Percentiles rank a stretch among this genome's conserved stretches.
phyloP scores from a whole-genome alignment of 2,797 vertebrate species.

The Coracias cyanogaster region DNA sequence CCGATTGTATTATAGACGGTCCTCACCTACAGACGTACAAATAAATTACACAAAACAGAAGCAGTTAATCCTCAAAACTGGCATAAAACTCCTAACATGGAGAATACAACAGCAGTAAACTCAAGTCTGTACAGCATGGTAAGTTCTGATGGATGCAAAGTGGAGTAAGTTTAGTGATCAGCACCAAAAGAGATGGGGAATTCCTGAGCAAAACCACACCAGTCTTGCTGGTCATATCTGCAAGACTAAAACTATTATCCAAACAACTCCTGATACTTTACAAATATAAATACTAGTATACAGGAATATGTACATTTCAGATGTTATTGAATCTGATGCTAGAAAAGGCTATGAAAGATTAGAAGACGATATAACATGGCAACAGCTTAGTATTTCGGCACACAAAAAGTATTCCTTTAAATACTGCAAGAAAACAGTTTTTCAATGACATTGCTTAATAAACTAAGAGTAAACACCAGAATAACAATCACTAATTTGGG shows the following conservation, averaged over 20 bases:
- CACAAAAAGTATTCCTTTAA: not conserved
- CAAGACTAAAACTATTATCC: not conserved
- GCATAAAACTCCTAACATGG: not conserved
- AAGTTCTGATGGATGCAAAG: not conserved
- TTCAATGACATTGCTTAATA: not conserved
- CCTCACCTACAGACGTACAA: slow-evolving; percentile 79
- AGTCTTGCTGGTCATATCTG: not conserved
- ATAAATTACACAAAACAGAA: not conserved
- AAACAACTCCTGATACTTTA: not conserved
- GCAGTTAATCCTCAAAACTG: not conserved
- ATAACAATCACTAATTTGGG: not conserved
- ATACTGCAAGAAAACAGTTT: not conserved
- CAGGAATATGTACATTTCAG: not conserved
- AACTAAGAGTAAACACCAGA: not conserved
- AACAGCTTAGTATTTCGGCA: not conserved
- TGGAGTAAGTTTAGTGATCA: not conserved
- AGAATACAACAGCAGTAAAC: not conserved
- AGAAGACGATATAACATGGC: not conserved
- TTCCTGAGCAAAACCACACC: not conserved
- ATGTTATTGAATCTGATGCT: not conserved
- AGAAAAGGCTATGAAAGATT: not conserved
- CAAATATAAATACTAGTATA: not conserved
- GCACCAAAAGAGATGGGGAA: not conserved
- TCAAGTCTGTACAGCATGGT: not conserved
- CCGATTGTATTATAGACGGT: slow-evolving; percentile 86